Base-by-base conservation (phyloP, 2,797 vertebrate genomes). In the Cuculus canorus region DNA sequence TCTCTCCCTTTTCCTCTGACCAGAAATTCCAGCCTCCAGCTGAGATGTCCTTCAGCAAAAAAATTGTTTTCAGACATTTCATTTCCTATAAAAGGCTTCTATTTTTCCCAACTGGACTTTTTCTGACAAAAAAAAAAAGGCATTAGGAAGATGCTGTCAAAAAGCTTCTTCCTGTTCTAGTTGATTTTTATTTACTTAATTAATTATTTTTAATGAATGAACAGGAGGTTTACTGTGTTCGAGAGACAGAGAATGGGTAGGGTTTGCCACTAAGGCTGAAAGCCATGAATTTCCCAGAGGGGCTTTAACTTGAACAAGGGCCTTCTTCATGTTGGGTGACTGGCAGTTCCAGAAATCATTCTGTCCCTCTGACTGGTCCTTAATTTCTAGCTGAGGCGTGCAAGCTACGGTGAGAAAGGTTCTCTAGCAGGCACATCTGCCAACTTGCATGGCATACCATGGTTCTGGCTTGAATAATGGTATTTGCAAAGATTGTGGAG, bases 401-500 rank as follows among this genome's bases (percentile, higher is more conserved):
- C 12, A 22, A 30, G 21, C 30, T 37, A 2, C 14, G 11, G 17
- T 13, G 12, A 61, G 5, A 53, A 47, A n/a, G 8, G 19, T 7
- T 71, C 30, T 52, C 16, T 53, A 65, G 45, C 19, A 50, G 21
- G 11, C 15, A 10, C 12, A 15, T 37, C 43, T 32, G 2, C 35
- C 27, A 32, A n/a, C 57, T 65, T 0, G 1, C 8, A 0, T 11
- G 64, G 41, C 10, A 18, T 0, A 1, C 28, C 1, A 1, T 19
- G 24, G 17, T 65, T 47, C 28, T 60, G 79, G 24, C 22, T 65
- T 1, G 0, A 11, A 0, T 3, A 24, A 2, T 60, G 68, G 45
- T 5, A n/a, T 54, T 70, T 39, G 25, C 13, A 33, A 37, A 85
- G 66, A 7, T 54, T 35, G 57, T 47, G n/a, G 41, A 28, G 57